phyloP scores from a whole-genome alignment of 2,797 vertebrate species.

The Danio aesculapii region DNA sequence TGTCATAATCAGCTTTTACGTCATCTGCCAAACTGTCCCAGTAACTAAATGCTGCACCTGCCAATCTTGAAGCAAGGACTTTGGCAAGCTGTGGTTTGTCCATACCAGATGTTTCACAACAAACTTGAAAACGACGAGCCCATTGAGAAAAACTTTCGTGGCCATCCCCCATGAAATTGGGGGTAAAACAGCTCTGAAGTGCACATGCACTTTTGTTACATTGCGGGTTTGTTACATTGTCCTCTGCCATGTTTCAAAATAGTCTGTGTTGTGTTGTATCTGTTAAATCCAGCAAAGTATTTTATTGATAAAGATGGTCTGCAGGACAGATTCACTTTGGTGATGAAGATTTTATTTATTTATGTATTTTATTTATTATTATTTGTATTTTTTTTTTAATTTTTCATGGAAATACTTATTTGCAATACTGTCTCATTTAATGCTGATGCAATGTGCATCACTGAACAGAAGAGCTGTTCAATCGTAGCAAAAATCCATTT shows the following conservation, averaged over 20 bases:
- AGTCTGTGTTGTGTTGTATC: neutral
- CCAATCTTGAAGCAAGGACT: conserved; percentile 30
- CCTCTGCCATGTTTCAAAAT: conserved; percentile 13
- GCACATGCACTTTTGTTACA: too few species aligned
- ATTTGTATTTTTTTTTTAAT: too few species aligned
- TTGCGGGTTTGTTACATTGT: neutral
- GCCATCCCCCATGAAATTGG: conserved; percentile 5
- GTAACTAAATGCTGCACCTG: conserved; percentile 29
- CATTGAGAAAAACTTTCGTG: conserved; percentile 9
- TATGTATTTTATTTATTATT: too few species aligned
- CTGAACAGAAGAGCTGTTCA: neutral
- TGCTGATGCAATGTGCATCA: neutral
- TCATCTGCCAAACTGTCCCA: conserved; percentile 19
- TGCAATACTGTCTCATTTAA: neutral
- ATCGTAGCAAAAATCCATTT: neutral
- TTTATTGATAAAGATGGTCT: neutral
- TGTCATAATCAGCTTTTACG: conserved; percentile 15
- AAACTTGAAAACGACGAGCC: neutral
- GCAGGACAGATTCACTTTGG: neutral
- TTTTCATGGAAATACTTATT: neutral
- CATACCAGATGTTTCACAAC: conserved; percentile 20
- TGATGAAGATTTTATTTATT: neutral
- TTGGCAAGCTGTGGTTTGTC: conserved; percentile 37
- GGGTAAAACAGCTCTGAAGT: conserved; percentile 12
- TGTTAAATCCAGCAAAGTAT: neutral